Evolutionary conservation across 2,113 vertebrate genomes (phyloP).

Genomic region (Gnathonemus echidnorhynchus): DNA sequence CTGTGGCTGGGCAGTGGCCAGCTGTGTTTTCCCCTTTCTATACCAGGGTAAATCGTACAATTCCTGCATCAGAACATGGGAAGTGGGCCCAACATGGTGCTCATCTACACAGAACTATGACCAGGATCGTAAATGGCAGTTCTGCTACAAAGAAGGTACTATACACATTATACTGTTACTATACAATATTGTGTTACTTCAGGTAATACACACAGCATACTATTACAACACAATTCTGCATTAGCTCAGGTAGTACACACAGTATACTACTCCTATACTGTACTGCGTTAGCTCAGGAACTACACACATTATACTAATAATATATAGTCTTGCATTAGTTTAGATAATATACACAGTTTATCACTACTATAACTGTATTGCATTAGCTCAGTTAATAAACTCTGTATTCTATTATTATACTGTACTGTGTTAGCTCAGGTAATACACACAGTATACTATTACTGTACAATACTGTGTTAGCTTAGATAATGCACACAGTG

Average conservation of each 20-base stretch:
- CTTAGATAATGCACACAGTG: too few relatives aligned
- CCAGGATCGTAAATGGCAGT: neutral
- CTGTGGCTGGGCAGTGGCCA: neutral
- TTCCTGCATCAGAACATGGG: neutral
- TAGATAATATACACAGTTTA: too few relatives aligned
- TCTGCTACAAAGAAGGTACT: neutral
- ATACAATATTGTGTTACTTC: neutral
- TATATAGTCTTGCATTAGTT: too few relatives aligned
- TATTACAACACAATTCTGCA: neutral
- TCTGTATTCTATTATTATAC: too few relatives aligned
- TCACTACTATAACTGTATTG: too few relatives aligned
- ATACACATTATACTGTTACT: neutral
- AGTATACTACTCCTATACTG: neutral
- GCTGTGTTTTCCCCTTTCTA: neutral
- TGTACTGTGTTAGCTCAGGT: too few relatives aligned
- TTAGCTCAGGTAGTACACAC: neutral
- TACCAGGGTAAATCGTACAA: neutral
- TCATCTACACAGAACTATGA: neutral
- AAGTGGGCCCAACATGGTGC: neutral
- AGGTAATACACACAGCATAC: neutral
- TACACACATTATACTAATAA: neutral
- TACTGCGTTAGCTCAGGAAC: neutral
- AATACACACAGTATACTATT: too few relatives aligned
- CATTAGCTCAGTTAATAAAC: too few relatives aligned
- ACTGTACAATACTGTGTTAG: too few relatives aligned